These are phyloP conservation scores for Conistra vaccinii DNA, from an alignment of 2,888 invertebrate species.

Conservation along the genomic window DNA sequence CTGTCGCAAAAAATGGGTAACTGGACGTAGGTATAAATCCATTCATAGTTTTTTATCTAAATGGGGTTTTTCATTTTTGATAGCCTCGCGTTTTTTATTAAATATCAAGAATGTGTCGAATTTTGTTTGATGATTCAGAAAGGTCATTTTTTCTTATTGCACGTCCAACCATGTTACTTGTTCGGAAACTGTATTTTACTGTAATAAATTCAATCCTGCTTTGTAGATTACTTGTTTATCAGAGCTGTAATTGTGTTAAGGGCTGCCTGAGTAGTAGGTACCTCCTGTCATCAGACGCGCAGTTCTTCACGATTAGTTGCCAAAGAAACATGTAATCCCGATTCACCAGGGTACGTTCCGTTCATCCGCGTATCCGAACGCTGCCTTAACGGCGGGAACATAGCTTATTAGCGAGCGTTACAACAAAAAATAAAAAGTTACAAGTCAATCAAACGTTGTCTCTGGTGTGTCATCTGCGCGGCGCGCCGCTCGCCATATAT, in stretches of 20 bases:
- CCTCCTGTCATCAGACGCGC: slow-evolving; percentile 5
- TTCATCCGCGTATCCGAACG: slow-evolving; percentile 54
- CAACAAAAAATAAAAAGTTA: slow-evolving; percentile 73
- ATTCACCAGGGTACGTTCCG: slow-evolving; percentile 50
- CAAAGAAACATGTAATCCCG: slow-evolving; percentile 39
- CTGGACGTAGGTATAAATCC: neutral
- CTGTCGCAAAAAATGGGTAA: slow-evolving; percentile 8
- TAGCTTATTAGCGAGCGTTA: slow-evolving; percentile 68
- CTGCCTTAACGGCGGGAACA: slow-evolving; percentile 70
- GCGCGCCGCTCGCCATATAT: slow-evolving; percentile 82
- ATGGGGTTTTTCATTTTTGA: neutral
- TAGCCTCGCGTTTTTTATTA: neutral
- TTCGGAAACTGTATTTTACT: neutral
- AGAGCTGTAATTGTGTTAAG: neutral
- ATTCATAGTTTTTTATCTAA: slow-evolving; percentile 8
- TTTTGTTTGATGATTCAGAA: neutral
- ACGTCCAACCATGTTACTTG: neutral
- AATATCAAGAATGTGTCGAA: neutral
- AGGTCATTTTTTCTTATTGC: neutral
- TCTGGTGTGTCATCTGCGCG: slow-evolving; percentile 76
- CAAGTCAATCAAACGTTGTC: slow-evolving; percentile 85
- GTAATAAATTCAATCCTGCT: neutral
- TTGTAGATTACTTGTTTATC: slow-evolving; percentile 2
- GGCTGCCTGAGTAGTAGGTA: no score
- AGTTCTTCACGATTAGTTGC: slow-evolving; percentile 5